Percentiles rank a stretch among this genome's conserved stretches.
Evolutionary conservation across 2,797 vertebrate species (phyloP).

Genomic region (Crenuchus spilurus): DNA sequence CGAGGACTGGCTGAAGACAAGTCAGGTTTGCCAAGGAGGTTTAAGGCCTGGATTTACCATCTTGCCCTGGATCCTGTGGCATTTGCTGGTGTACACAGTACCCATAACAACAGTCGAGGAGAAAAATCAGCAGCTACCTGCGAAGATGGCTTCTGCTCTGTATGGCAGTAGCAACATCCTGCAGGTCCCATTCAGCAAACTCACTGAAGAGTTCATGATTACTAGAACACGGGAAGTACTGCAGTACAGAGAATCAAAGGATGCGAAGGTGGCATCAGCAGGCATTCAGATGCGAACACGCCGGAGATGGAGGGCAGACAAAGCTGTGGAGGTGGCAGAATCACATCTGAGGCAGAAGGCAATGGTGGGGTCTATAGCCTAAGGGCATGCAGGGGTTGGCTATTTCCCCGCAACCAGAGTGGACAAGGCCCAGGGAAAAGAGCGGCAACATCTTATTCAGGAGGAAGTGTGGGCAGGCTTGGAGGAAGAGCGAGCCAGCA

Average conservation of each 20-base stretch:
- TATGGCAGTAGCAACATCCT: not conserved
- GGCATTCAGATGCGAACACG: not conserved
- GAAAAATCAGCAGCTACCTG: not conserved
- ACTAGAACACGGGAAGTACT: not conserved
- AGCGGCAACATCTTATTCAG: not conserved
- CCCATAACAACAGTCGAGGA: not conserved
- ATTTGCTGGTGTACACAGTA: not conserved
- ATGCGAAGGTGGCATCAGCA: not conserved
- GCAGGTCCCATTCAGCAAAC: not conserved
- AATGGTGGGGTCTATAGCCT: not conserved
- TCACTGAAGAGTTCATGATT: not conserved
- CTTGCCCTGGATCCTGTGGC: not conserved
- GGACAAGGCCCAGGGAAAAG: not conserved
- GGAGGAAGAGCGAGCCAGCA: too few relatives aligned
- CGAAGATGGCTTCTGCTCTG: not conserved
- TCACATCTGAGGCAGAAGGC: not conserved
- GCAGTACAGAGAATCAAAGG: not conserved
- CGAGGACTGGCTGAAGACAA: not conserved
- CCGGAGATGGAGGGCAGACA: not conserved
- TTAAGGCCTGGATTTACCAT: slow-evolving; percentile 5
- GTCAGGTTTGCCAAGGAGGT: not conserved
- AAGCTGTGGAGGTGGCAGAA: not conserved
- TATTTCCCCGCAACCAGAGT: not conserved
- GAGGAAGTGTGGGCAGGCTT: not conserved
- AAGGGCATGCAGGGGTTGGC: not conserved